Base-by-base conservation (phyloP, 2,888 invertebrate genomes). In the Tetragnatha montana region DNA sequence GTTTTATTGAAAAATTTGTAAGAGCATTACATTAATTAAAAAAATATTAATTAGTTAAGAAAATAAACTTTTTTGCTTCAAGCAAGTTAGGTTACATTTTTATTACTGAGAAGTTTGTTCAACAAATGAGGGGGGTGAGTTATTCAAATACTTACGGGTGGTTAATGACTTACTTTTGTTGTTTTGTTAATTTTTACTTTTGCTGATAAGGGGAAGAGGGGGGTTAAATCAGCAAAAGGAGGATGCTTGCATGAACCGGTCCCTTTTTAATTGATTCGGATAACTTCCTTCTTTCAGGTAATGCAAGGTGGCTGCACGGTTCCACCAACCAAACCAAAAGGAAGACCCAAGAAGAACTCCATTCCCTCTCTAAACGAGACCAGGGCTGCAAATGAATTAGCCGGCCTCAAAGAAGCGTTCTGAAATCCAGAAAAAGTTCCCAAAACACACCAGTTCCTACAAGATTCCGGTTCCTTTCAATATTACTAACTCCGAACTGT, bases 311-410 rank as follows among this genome's bases (percentile, higher is more conserved):
- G 94, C 0, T 93, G 93, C 51, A 92, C 92, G 10, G 93, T 93
- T 85, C 92, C 93, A 8, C 93, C 94, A 0, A 93, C 93, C 3
- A 93, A 93, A 91, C 93, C 93, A 6, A 94, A 94, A 92, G 94
- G 94, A 7, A 91, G 94, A 79, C 94, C 94, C 6, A 93, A 93
- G 91, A 94, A 93, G 90, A 92, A 92, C 90, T 92, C 91, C 7
- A 92, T 92, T 51, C 92, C 92, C 17, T 92, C 92, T 10, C 88
- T 91, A 51, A 87, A 87, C 71, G 91, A 91, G 75, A 70, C 87
- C 6, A 68, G 83, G 17, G 78, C 87, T 1, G 83, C 78, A 12
- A 80, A 75, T 14, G 89, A 84, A 47, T 19, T 89, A 21, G 80
- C 80, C 50, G 70, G 8, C 21, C 76, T 85, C 14, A 89, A 89